A percentile compares a stretch with the other conserved stretches of the same genome.
Conservation (phyloP, 2,888 invertebrate genomes). For the Agrotis ipsilon region DNA sequence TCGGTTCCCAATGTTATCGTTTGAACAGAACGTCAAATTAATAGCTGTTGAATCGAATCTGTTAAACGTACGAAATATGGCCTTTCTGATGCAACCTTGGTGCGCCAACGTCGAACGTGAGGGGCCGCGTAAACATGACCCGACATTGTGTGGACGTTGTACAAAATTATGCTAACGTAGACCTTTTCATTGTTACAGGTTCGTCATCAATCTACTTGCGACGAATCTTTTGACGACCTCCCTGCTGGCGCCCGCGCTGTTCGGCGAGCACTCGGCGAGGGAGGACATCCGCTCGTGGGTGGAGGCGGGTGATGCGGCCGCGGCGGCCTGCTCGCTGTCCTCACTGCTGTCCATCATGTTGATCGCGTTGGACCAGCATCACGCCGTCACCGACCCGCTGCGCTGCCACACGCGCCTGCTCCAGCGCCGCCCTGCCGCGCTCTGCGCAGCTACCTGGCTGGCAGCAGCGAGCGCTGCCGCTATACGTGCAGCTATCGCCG, state of each 20-base stretch:
- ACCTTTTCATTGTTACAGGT: constrained; percentile 89
- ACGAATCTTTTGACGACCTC: constrained; percentile 88
- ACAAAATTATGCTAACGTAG: constrained; percentile 55
- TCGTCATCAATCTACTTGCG: constrained; percentile 92
- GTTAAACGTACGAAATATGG: constrained; percentile 58
- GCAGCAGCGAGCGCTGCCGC: constrained; percentile 84
- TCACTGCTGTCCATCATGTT: constrained; percentile 85
- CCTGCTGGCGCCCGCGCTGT: constrained; percentile 88
- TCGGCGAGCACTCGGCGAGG: constrained; percentile 92
- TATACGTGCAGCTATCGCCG: constrained; percentile 80
- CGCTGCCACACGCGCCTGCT: constrained; percentile 89
- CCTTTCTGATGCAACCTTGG: constrained; percentile 61
- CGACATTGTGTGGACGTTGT: constrained; percentile 33
- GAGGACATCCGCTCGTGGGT: constrained; percentile 92
- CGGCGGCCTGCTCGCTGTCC: constrained; percentile 82
- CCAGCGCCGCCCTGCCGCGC: constrained; percentile 84
- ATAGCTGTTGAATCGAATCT: constrained; percentile 46
- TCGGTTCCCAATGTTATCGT: constrained; percentile 54
- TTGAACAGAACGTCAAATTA: constrained; percentile 55
- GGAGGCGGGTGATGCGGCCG: constrained; percentile 89
- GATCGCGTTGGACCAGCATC: constrained; percentile 90
- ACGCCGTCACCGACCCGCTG: constrained; percentile 89
- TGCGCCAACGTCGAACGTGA: constrained; percentile 47
- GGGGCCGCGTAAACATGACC: constrained; percentile 49
- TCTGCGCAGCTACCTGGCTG: constrained; percentile 90